Evolutionary conservation across 2,113 vertebrate genomes (phyloP).

Genomic region (Mastomys coucha): DNA sequence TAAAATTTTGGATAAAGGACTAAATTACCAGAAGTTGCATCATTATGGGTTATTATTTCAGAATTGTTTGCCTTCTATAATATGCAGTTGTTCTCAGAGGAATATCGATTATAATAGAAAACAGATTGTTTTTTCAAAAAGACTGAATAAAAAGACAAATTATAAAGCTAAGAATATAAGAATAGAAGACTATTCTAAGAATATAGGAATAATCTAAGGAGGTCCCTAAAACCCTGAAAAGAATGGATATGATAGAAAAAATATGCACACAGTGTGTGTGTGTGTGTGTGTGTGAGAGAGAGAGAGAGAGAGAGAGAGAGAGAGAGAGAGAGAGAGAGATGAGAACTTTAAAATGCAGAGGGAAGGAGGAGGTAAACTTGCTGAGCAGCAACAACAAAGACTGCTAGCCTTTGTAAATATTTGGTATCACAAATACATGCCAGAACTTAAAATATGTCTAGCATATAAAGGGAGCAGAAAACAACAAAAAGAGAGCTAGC

Average conservation of each 20-base stretch:
- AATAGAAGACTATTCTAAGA: slow-evolving; percentile 60
- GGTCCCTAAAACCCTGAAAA: slow-evolving; percentile 77
- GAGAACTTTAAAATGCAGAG: background rate
- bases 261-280: background rate
- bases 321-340: background rate
- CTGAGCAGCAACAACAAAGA: background rate
- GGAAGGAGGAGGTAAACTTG: background rate
- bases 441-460: slow-evolving; percentile 36
- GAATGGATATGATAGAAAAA: slow-evolving; percentile 60
- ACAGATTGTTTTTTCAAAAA: slow-evolving; percentile 89
- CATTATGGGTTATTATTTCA: slow-evolving; percentile 89
- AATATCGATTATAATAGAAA: slow-evolving; percentile 90
- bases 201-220: slow-evolving; percentile 83
- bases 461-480: slow-evolving; percentile 24
- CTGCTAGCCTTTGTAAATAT: background rate
- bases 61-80: slow-evolving; percentile 89
- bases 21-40: slow-evolving; percentile 88
- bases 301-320: background rate
- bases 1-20: slow-evolving; percentile 85
- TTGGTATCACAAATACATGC: slow-evolving; percentile 38
- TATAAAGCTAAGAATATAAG: slow-evolving; percentile 85
- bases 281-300: background rate
- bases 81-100: slow-evolving; percentile 87
- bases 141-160: slow-evolving; percentile 85
- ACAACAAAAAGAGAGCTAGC: background rate